Conservation (phyloP, 2,113 vertebrate species). For the Gyps fulvus region DNA sequence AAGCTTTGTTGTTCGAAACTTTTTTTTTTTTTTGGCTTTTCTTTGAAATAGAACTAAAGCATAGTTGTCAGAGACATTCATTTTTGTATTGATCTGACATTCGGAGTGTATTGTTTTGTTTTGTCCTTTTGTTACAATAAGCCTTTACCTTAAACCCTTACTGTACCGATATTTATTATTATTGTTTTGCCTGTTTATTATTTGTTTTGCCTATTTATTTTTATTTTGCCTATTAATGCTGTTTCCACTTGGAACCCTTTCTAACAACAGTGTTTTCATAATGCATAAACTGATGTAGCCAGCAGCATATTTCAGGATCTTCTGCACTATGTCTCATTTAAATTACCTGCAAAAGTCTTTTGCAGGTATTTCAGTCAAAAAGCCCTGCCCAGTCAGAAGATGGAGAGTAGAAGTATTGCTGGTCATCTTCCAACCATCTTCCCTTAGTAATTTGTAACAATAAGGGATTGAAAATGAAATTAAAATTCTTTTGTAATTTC, state of each 20-base stretch:
- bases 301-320: not conserved
- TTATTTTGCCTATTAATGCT: not conserved
- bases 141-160: not conserved
- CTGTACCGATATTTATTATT: not conserved
- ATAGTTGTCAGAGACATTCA: not conserved
- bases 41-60: not conserved
- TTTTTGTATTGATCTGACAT: not conserved
- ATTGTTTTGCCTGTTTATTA: not conserved
- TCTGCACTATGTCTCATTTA: not conserved
- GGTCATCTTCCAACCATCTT: slow-evolving; percentile 52
- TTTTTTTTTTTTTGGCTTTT: not conserved
- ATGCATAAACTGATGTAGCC: not conserved
- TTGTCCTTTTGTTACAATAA: not conserved
- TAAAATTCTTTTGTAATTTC: slow-evolving; percentile 77
- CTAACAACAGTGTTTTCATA: not conserved
- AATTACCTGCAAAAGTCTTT: not conserved
- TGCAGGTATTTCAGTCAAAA: slow-evolving; percentile 12
- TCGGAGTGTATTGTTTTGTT: not conserved
- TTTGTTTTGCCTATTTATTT: not conserved
- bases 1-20: not conserved
- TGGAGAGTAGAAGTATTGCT: not conserved
- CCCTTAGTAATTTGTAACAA: slow-evolving; percentile 59
- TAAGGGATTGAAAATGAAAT: slow-evolving; percentile 72
- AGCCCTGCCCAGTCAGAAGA: not conserved
- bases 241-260: not conserved